Conservation (phyloP, 2,113 vertebrate genomes). For the Tursiops truncatus region DNA sequence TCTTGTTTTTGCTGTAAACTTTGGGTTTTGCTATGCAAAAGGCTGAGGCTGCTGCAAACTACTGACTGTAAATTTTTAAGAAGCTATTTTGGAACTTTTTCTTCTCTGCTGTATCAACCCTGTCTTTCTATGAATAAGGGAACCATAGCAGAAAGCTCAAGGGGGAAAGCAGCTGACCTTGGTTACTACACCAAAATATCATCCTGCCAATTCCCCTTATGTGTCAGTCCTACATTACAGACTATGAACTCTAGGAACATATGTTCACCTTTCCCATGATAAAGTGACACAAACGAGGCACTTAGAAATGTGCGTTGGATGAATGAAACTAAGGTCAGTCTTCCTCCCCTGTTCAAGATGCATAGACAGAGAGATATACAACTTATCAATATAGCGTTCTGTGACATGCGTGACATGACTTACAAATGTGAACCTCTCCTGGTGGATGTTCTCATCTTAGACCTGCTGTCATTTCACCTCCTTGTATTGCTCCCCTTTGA, state of each 20-base stretch:
- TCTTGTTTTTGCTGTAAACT: background rate
- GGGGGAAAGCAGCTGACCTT: background rate
- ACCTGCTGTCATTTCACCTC: background rate
- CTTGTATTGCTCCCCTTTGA: background rate
- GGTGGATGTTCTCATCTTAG: background rate
- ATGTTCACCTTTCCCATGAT: background rate
- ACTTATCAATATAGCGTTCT: background rate
- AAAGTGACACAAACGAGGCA: background rate
- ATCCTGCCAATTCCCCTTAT: background rate
- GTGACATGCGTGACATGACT: background rate
- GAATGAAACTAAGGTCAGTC: background rate
- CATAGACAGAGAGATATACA: fast-evolving
- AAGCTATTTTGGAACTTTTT: background rate
- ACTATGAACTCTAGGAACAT: fast-evolving
- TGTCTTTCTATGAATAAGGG: background rate
- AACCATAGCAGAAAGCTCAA: background rate
- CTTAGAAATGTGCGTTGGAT: background rate
- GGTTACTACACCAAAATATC: background rate
- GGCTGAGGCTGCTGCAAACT: background rate
- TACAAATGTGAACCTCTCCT: background rate
- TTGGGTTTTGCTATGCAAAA: background rate
- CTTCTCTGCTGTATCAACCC: background rate
- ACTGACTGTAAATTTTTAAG: background rate
- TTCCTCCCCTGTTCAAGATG: background rate
- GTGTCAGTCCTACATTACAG: too few relatives aligned